Percentiles rank a stretch among this genome's conserved stretches.
Conservation (phyloP, 2,797 vertebrate genomes). For the Hydrocynus forskahlii region DNA sequence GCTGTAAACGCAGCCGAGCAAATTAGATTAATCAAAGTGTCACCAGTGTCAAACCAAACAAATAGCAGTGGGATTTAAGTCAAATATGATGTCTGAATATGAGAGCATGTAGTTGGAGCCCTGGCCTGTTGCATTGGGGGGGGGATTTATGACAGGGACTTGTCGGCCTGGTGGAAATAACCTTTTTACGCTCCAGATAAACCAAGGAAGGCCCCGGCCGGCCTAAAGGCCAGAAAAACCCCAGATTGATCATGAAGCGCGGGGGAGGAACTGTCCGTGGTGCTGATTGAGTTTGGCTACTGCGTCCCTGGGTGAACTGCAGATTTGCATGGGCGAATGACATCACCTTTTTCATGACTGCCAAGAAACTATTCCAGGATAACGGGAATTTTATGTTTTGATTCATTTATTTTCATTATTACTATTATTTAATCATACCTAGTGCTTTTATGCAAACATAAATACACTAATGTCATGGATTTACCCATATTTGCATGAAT, state of each 20-base stretch:
- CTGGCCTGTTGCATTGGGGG: conserved; percentile 40
- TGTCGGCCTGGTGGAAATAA: conserved; percentile 52
- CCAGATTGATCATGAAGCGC: conserved; percentile 33
- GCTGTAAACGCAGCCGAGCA: conserved; percentile 53
- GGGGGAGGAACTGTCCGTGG: conserved; percentile 46
- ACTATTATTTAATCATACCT: background rate
- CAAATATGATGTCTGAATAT: conserved; percentile 57
- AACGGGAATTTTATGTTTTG: background rate
- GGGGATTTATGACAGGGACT: conserved; percentile 48
- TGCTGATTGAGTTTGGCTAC: conserved; percentile 29
- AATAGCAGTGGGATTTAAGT: conserved; percentile 60
- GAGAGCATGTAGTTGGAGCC: conserved; percentile 19
- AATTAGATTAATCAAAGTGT: conserved; percentile 66
- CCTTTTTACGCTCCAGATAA: conserved; percentile 50
- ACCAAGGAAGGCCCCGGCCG: conserved; percentile 38
- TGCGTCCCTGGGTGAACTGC: background rate
- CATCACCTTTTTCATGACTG: background rate
- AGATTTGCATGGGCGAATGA: background rate
- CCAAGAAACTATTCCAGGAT: background rate
- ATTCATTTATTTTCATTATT: background rate
- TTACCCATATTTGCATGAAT: too few species aligned
- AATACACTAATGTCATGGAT: too few species aligned
- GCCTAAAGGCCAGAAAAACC: conserved; percentile 49
- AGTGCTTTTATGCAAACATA: background rate
- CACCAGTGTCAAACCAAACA: conserved; percentile 60